Conservation (phyloP, 2,113 vertebrate species). For the Stegastes partitus region DNA sequence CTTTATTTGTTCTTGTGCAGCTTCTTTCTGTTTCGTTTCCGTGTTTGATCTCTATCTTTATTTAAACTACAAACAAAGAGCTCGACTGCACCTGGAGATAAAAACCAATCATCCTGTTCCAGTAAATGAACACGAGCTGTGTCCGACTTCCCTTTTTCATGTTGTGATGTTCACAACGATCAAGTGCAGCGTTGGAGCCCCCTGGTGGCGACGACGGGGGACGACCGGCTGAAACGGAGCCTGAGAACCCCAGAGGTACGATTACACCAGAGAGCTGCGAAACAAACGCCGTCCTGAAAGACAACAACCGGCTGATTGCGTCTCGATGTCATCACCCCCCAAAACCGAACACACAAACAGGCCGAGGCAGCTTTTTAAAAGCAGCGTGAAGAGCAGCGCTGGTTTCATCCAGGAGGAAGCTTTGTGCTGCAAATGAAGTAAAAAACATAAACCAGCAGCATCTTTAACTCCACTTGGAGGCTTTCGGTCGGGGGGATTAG, state of each 20-base stretch:
- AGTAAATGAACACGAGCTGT: too few species aligned
- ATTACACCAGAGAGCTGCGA: slow-evolving; percentile 28
- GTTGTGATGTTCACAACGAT: neutral
- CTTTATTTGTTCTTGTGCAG: too few species aligned
- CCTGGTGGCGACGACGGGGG: neutral
- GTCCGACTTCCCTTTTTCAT: too few species aligned
- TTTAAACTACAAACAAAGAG: too few species aligned
- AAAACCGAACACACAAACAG: neutral
- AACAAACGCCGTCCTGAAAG: slow-evolving; percentile 17
- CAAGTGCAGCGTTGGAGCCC: neutral
- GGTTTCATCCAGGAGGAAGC: slow-evolving; percentile 21
- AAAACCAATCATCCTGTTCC: too few species aligned
- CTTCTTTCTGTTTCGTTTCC: too few species aligned
- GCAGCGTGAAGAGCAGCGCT: slow-evolving; percentile 12
- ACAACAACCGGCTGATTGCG: slow-evolving; percentile 42
- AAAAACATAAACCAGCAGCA: neutral
- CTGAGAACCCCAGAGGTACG: neutral
- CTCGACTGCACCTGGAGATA: too few species aligned
- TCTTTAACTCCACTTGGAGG: neutral
- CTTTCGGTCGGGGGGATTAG: slow-evolving; percentile 24
- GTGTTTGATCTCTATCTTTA: too few species aligned
- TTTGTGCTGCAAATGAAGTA: neutral
- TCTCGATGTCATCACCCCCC: slow-evolving; percentile 66
- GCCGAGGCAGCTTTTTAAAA: slow-evolving; percentile 3
- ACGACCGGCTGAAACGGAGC: neutral